Evolutionary conservation across 2,113 vertebrate genomes (phyloP), one percentile per base, ranked within the genome.

Genomic region (Saccopteryx leptura): DNA sequence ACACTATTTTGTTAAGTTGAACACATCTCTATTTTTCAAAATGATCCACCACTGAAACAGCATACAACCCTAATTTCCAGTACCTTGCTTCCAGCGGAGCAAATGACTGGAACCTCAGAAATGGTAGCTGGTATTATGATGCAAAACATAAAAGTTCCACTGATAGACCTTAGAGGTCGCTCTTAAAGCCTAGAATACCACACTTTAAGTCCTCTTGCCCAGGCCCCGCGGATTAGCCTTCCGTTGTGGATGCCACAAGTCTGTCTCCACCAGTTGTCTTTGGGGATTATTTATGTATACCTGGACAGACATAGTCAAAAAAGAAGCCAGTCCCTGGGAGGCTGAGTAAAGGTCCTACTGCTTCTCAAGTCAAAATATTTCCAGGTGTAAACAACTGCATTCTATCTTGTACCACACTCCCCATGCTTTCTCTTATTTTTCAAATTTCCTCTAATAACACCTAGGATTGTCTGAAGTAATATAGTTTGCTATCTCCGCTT

Each of bases 331-430:
- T 72, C 60, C 48, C 39, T 56, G 28, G 12, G 18, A 85, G 76
- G 72, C 76, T 56, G 54, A 94, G 4, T 82, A 13, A 91, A 5
- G 1, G 21, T 82, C 3, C 21, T 82, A 46, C 60, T 28, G 54
- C 21, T 90, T 80, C n/a, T 76, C 8, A 81, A 72, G 54, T 72
- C 3, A 87, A 85, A 93, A 68, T 31, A 82, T 82, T 96, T 85
- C 7, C 3, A 83, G 18, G n/a, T 78, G n/a, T 60, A 93, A 72
- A n/a, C 33, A 74, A 66, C 79, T 91, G 56, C 72, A 46, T 21
- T 56, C 13, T 65, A 14, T 69, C 15, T 48, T 84, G 4, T 56
- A n/a, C 23, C 1, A 31, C 72, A 46, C 84, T 54, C 21, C 7
- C 14, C 69, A 5, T 48, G 17, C 18, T 93, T 72, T 63, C 50